Percentiles rank a stretch among this genome's conserved stretches.
These are phyloP conservation scores for Nicator chloris DNA, from an alignment of 2,113 vertebrate genomes.

Conservation along the genomic window DNA sequence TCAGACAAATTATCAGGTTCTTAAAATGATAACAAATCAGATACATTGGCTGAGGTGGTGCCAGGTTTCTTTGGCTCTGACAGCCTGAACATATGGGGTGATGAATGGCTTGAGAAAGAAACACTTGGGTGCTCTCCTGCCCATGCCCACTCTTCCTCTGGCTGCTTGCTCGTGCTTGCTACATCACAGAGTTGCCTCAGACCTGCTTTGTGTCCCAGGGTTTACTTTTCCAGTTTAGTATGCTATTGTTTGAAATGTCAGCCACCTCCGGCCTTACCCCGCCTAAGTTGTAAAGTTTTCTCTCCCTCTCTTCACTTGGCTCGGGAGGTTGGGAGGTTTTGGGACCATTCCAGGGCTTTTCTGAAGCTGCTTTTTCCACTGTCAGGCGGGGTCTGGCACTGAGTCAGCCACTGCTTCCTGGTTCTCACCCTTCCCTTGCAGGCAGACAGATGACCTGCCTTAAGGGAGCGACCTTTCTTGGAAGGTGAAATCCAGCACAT, in stretches of 20 bases:
- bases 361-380: conserved; percentile 47
- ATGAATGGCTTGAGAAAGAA: not conserved
- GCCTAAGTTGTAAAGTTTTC: not conserved
- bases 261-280: not conserved
- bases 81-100: accelerated
- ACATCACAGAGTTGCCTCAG: not conserved
- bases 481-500: not conserved
- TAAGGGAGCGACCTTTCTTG: not conserved
- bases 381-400: not conserved
- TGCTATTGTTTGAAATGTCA: conserved; percentile 25
- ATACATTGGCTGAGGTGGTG: not conserved
- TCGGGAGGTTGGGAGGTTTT: not conserved
- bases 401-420: conserved; percentile 30
- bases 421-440: conserved; percentile 39
- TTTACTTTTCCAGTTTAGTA: not conserved
- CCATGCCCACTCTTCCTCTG: not conserved
- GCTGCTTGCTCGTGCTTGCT: not conserved
- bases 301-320: not conserved
- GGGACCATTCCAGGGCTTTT: conserved; percentile 34
- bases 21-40: not conserved
- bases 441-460: conserved; percentile 2
- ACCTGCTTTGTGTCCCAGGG: not conserved
- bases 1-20: not conserved
- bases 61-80: not conserved
- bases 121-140: not conserved